Evolutionary conservation across 2,797 vertebrate species (phyloP).

Genomic region (Thamnophis elegans): DNA sequence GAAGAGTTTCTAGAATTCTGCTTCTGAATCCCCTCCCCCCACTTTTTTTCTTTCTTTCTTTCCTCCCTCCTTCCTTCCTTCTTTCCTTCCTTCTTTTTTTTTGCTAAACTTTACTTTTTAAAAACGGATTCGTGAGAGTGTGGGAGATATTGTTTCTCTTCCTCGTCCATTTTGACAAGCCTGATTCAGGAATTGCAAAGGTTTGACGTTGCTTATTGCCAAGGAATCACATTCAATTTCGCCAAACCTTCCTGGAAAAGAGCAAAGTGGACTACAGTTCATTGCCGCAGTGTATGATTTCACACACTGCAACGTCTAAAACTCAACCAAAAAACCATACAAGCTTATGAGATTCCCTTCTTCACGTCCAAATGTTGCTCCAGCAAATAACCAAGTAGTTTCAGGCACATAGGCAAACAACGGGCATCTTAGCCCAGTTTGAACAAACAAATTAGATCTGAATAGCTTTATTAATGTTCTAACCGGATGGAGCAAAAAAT

Average conservation of each 20-base stretch:
- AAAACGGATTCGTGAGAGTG: background rate
- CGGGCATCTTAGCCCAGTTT: background rate
- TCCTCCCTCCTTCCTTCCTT: too few species aligned
- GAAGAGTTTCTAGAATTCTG: background rate
- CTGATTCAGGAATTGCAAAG: background rate
- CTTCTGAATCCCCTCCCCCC: background rate
- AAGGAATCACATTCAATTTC: background rate
- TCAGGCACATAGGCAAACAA: conserved; percentile 17
- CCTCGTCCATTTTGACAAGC: background rate
- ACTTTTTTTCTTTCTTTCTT: background rate
- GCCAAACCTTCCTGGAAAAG: background rate
- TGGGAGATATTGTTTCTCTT: background rate
- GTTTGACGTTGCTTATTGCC: background rate
- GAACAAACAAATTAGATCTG: conserved; percentile 38
- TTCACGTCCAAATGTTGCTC: background rate
- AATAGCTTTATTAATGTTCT: conserved; percentile 34
- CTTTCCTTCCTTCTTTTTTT: background rate
- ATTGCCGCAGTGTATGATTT: background rate
- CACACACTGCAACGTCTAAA: background rate
- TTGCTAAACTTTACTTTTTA: background rate
- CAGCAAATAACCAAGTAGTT: background rate
- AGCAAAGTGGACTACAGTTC: too few species aligned
- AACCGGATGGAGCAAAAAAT: conserved; percentile 15
- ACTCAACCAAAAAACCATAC: background rate
- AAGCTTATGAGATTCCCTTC: background rate